Base-by-base conservation (phyloP, 2,888 invertebrate species). In the Drosophila affinis region DNA sequence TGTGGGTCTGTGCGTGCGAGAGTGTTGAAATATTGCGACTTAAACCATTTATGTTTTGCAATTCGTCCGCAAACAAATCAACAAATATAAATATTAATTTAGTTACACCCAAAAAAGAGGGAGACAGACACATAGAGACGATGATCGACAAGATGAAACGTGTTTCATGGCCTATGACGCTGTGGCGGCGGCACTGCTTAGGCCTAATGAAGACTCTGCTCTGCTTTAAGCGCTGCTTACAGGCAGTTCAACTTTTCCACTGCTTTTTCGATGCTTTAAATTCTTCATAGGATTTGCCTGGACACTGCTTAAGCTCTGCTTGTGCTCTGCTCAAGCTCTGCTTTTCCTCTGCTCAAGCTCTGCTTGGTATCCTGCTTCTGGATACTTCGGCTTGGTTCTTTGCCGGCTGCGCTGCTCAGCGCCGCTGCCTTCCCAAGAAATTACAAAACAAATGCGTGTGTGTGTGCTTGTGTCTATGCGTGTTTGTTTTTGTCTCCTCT, bases 31-130 rank as follows among this genome's bases (percentile, higher is more conserved):
- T 65, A 72, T 55, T 75, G 60, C 55, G 62, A 59, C 69, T 62
- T 58, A 67, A 61, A 62, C 57, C 58, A 62, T 68, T 62, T 60
- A 59, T 65, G 60, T 82, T 85, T 89, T 65, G 89, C 89, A 81
- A 82, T 84, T 81, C 73, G 62, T 14, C 72, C 67, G 60, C 72
- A 46, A 71, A 59, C 65, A 67, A 67, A 67, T 58, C 67, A 46
- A 45, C 75, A 44, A 62, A 79, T 70, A 81, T 68, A 83, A 81
- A 81, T 78, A 79, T 73, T 77, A 75, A 81, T 87, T 72, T 58
- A 70, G 76, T 59, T 75, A 68, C 72, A 72, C 76, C 76, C 76
- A 72, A 74, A 76, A 53, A 17, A 57, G 9, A 29, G 52, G 52
- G n/a, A 57, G 14, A 14, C 6, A 39, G 5, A 39, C 6, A 14